phyloP scores from a whole-genome alignment of 2,113 vertebrate genomes.

The Chelonoidis abingdonii region DNA sequence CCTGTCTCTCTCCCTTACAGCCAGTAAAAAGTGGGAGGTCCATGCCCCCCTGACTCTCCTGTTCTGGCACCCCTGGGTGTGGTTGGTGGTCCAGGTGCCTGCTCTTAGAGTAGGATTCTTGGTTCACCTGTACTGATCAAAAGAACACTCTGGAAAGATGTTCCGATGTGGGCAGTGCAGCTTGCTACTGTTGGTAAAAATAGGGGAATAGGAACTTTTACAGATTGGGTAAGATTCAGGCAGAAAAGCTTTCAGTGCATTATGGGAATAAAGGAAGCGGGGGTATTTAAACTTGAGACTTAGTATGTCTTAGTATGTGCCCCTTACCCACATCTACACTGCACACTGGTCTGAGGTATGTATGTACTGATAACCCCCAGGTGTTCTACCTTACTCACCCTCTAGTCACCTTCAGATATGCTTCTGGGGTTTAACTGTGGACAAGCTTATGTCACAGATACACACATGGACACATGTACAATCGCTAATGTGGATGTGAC shows the following conservation, averaged over 20 bases:
- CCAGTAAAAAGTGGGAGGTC: too few relatives aligned
- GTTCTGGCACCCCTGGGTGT: background rate
- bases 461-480: background rate
- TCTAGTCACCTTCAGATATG: background rate
- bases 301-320: background rate
- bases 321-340: too few relatives aligned
- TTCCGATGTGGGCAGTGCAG: background rate
- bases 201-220: background rate
- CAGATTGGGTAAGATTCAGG: background rate
- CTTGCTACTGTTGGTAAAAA: background rate
- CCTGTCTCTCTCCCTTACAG: too few relatives aligned
- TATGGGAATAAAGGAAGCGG: background rate
- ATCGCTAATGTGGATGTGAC: background rate
- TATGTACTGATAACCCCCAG: background rate
- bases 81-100: background rate
- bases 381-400: background rate
- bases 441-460: background rate
- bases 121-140: background rate
- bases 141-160: background rate
- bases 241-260: background rate
- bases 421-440: background rate
- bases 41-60: too few relatives aligned
- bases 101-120: too few relatives aligned
- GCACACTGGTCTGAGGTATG: background rate
- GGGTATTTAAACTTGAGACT: background rate